Evolutionary conservation across 2,797 vertebrate genomes (phyloP).

Genomic region (Helicolenus hilgendorfi): DNA sequence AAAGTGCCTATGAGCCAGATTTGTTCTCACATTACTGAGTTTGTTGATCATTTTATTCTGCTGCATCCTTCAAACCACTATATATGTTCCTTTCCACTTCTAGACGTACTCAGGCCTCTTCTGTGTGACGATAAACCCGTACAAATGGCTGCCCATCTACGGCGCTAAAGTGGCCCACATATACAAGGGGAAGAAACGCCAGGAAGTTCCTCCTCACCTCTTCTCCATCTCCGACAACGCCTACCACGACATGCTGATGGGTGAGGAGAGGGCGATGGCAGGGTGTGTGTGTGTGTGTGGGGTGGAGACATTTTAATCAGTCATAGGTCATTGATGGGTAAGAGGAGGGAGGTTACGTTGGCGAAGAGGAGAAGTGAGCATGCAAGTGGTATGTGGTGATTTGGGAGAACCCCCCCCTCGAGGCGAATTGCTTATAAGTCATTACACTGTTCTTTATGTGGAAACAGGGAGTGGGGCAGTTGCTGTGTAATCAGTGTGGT

Average conservation of each 20-base stretch:
- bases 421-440: conserved; percentile 23
- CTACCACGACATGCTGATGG: conserved; percentile 87
- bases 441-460: conserved; percentile 28
- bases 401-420: background rate
- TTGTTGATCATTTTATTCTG: background rate
- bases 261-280: conserved; percentile 38
- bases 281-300: background rate
- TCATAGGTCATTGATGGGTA: background rate
- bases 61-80: background rate
- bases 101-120: conserved; percentile 88
- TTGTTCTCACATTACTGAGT: background rate
- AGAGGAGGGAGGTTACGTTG: background rate
- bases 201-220: conserved; percentile 86
- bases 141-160: conserved; percentile 88
- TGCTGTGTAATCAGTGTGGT: conserved; percentile 36
- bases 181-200: conserved; percentile 88
- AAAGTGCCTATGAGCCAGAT: background rate
- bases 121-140: conserved; percentile 87
- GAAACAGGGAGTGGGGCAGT: conserved; percentile 35
- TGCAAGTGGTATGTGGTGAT: conserved; percentile 22
- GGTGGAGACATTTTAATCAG: background rate
- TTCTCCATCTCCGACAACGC: conserved; percentile 89
- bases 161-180: conserved; percentile 81
- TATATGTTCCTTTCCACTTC: background rate
- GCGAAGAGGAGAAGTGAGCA: background rate